Base-by-base conservation (phyloP, 2,113 vertebrate species). In the Leuciscus idus region DNA sequence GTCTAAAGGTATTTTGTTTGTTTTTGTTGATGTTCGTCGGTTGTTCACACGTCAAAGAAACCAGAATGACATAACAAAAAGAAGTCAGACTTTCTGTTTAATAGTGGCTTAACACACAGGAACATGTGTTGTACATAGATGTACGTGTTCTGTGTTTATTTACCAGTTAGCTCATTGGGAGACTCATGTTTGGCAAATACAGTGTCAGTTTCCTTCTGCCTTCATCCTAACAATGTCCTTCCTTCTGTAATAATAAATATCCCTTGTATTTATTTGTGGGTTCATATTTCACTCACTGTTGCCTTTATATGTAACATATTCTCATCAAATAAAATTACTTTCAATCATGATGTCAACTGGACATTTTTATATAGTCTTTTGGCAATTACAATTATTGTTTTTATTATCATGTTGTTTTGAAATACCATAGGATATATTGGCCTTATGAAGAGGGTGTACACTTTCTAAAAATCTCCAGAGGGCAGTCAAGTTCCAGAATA, bases 251-350 rank as follows among this genome's bases (percentile, higher is more conserved):
- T 78, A 86, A 64, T 68, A 28, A 80, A 59, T 70, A 48, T 87
- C 77, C 36, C 74, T 55, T 87, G 78, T 89, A 89, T 89, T 89
- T 89, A 89, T 89, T 89, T 88, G 81, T 85, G 84, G 52, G n/a
- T 68, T 86, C 73, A 72, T 78, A 50, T 83, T 88, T 28, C 68
- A 88, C 81, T 86, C 86, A 79, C 55, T 9, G 75, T 66, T 81
- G 79, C 61, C 57, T 88, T 77, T 74, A 33, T 30, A 26, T 86
- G 66, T 81, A 70, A n/a, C 30, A 76, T 84, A 70, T 76, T 86
- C 33, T 59, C 68, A 68, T 76, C 17, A 80, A 89, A 89, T 89
- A 89, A 89, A 84, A 46, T 9, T 77, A 17, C 82, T 70, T 84
- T 72, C 13, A 83, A 62, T 33, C 21, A 50, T 76, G 21, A 74